Evolutionary conservation across 2,113 vertebrate species (phyloP), one percentile per base, ranked within the genome.

Genomic region (Megaceryle maxima): DNA sequence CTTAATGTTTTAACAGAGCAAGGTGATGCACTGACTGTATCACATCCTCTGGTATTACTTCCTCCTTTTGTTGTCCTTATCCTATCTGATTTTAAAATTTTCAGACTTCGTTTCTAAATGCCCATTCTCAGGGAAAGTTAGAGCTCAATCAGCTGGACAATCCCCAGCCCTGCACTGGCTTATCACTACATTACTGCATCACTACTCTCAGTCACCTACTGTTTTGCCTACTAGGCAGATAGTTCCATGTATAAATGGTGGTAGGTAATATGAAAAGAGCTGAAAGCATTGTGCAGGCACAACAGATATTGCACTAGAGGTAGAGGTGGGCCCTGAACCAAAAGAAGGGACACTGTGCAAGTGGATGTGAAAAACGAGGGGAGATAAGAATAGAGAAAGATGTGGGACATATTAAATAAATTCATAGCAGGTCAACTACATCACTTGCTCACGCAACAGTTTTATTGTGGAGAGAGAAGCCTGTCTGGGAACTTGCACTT

Each of bases 351-450:
- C 7, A 33, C 26, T 24, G 11, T 24, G 41, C 37, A 96, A 86
- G 41, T 5, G 6, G 17, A 16, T 2, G 10, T 22, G 21, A 57
- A 53, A 87, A 84, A 50, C 31, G 6, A 41, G 4, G 8, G 13
- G 2, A 55, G 4, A 41, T 5, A 83, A 31, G 25, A 78, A 48
- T 53, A 5, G 4, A 66, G 25, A 69, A 87, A 9, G 31, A 12
- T 21, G 57, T 9, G 24, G 26, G 16, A 33, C 26, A 41, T 7
- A 29, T 8, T 11, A 83, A 88, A 79, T 21, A 83, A 69, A 80
- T 26, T 57, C 2, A 3, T 25, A 41, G 17, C 2, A 35, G 1
- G 0, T 75, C 6, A 4, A 3, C 25, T 83, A 90, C 37, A 46
- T 62, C 57, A 70, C 7, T 26, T 67, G 16, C 14, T 78, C 25